Evolutionary conservation across 2,797 vertebrate genomes (phyloP).

Genomic region (Astyanax mexicanus): DNA sequence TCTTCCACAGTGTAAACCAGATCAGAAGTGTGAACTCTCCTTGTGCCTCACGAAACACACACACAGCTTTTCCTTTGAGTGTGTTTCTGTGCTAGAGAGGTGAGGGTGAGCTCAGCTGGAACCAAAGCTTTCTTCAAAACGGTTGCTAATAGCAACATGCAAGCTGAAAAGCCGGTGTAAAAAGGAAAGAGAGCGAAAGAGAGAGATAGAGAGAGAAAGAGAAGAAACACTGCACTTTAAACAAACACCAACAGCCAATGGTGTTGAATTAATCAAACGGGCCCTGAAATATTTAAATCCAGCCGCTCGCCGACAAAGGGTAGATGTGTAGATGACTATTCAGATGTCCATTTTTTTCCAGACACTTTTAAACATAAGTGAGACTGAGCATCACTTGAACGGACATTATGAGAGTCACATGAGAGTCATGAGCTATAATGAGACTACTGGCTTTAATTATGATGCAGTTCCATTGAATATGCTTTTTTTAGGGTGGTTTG

Average conservation of each 20-base stretch:
- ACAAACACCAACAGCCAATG: no score
- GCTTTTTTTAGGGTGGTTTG: not conserved
- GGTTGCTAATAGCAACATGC: slow-evolving; percentile 85
- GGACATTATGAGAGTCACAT: not conserved
- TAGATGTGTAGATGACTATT: not conserved
- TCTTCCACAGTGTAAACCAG: slow-evolving; percentile 1
- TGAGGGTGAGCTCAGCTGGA: slow-evolving; percentile 58
- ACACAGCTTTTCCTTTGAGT: slow-evolving; percentile 13
- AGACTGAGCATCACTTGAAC: not conserved
- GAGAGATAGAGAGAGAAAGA: not conserved
- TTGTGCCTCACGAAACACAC: not conserved
- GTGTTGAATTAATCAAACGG: not conserved
- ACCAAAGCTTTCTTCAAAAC: slow-evolving; percentile 74
- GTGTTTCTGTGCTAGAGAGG: slow-evolving; percentile 31
- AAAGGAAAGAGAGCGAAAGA: slow-evolving; percentile 7
- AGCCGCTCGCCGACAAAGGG: not conserved
- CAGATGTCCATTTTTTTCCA: no score
- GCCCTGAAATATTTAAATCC: not conserved
- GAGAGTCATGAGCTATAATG: no score
- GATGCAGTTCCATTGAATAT: not conserved
- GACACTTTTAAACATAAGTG: not conserved
- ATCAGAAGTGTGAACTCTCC: not conserved
- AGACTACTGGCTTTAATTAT: no score
- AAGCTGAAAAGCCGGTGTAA: slow-evolving; percentile 59
- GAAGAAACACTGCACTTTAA: not conserved